Evolutionary conservation across 2,113 vertebrate genomes (phyloP).

Genomic region (Isichthys henryi): DNA sequence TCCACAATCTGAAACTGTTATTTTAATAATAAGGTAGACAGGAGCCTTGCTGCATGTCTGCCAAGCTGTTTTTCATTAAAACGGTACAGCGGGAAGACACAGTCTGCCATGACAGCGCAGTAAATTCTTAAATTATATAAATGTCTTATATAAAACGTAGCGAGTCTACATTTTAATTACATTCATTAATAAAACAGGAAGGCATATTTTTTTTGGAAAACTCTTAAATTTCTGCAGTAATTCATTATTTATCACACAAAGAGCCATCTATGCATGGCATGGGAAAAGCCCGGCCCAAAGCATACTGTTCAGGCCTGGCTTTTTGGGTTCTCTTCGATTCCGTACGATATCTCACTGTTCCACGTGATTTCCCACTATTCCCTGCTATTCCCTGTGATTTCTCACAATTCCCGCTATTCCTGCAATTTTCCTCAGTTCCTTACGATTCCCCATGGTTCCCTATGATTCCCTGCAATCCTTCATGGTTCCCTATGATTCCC

Average conservation of each 20-base stretch:
- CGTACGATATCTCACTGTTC: constrained; percentile 11
- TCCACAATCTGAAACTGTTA: constrained; percentile 28
- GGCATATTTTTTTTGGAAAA: constrained; percentile 8
- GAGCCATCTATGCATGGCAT: neutral
- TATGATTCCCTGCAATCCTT: no score
- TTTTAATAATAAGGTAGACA: constrained; percentile 28
- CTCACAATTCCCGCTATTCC: neutral
- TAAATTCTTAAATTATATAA: constrained; percentile 15
- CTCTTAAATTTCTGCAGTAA: neutral
- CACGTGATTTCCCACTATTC: neutral
- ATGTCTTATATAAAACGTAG: constrained; percentile 25
- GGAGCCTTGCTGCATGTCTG: constrained; percentile 25
- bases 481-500: neutral
- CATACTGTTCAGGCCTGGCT: neutral
- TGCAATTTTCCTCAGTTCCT: neutral
- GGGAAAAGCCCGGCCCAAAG: neutral
- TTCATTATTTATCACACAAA: constrained; percentile 15
- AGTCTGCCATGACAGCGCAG: constrained; percentile 12
- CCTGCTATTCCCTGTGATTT: neutral
- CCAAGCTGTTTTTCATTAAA: constrained; percentile 30
- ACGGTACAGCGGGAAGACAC: constrained; percentile 15
- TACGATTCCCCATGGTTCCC: no score
- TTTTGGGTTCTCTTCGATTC: neutral
- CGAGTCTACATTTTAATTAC: constrained; percentile 28
- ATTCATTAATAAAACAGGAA: constrained; percentile 18